Evolutionary conservation across 2,797 vertebrate species (phyloP).

Genomic region (Oreortyx pictus): DNA sequence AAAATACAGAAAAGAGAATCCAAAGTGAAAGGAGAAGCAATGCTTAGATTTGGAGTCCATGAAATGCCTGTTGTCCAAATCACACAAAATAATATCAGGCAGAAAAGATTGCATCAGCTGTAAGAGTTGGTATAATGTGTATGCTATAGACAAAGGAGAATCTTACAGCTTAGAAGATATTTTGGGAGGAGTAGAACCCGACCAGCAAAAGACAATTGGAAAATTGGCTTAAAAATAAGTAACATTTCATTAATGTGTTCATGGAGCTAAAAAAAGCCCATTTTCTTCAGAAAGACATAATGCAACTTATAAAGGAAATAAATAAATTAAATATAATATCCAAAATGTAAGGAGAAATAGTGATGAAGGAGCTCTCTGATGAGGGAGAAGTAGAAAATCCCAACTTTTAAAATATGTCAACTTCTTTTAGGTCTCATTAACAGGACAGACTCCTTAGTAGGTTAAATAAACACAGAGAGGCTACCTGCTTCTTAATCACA

Average conservation of each 20-base stretch:
- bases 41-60: not conserved
- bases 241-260: not conserved
- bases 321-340: not conserved
- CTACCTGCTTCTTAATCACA: not conserved
- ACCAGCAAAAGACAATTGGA: not conserved
- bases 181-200: not conserved
- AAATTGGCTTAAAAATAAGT: not conserved
- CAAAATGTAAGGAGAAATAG: not conserved
- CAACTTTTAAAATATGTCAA: not conserved
- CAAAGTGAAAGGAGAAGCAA: not conserved
- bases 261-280: not conserved
- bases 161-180: not conserved
- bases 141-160: not conserved
- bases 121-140: not conserved
- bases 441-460: not conserved
- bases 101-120: not conserved
- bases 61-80: not conserved
- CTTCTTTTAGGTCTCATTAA: not conserved
- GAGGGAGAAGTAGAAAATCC: not conserved
- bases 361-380: not conserved
- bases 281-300: not conserved
- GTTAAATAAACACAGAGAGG: not conserved
- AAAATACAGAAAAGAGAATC: not conserved
- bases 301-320: not conserved
- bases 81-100: not conserved